phyloP scores from a whole-genome alignment of 2,888 invertebrate species.

The Odontocolon sp. region DNA sequence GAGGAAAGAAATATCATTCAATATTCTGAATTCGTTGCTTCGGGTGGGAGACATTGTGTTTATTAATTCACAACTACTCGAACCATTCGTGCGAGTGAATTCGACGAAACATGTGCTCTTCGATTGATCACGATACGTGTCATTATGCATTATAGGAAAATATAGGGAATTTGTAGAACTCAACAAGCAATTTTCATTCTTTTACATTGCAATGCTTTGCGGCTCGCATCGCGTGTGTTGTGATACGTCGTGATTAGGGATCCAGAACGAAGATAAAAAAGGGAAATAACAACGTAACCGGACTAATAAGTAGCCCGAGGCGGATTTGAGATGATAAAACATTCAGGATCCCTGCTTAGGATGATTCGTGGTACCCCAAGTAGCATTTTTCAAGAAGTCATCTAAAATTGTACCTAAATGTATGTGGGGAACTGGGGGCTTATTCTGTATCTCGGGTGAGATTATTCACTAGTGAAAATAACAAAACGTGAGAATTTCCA shows the following conservation, averaged over 20 bases:
- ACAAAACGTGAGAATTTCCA: too few species aligned
- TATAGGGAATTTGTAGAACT: conserved; percentile 5
- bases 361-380: neutral
- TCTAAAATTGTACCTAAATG: too few species aligned
- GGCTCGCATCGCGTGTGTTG: conserved; percentile 39
- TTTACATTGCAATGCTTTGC: neutral
- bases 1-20: neutral
- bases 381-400: too few species aligned
- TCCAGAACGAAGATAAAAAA: conserved; percentile 2
- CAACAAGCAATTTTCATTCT: conserved; percentile 41
- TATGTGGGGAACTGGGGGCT: too few species aligned
- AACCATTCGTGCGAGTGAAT: conserved; percentile 16
- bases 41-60: neutral
- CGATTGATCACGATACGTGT: conserved; percentile 14
- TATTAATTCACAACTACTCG: conserved; percentile 24
- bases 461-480: too few species aligned
- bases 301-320: conserved; percentile 12
- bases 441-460: too few species aligned
- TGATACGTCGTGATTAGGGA: conserved; percentile 38
- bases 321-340: conserved; percentile 1
- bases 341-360: conserved; percentile 3
- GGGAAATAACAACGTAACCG: conserved; percentile 13
- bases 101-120: conserved; percentile 1
- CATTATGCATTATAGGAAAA: conserved; percentile 34
- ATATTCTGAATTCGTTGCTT: neutral